phyloP scores from a whole-genome alignment of 2,888 invertebrate species.

The Calameuta pallipes region DNA sequence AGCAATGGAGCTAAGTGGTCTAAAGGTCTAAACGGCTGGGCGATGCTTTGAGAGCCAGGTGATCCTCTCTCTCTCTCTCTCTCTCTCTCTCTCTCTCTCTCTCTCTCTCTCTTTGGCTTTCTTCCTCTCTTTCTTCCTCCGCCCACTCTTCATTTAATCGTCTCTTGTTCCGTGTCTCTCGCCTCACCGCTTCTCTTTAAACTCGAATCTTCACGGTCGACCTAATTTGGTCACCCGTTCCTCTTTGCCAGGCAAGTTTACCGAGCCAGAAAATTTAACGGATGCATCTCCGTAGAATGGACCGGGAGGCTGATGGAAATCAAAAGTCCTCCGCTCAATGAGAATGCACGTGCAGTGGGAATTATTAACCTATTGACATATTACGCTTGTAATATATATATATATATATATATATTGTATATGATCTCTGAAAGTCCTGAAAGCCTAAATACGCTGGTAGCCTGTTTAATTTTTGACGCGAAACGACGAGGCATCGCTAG shows the following conservation, averaged over 20 bases:
- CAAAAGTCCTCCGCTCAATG: not conserved
- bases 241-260: not conserved
- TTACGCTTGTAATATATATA: not conserved
- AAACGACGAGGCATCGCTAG: not conserved
- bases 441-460: not conserved
- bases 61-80: not conserved
- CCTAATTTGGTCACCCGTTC: not conserved
- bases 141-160: conserved; percentile 9
- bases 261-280: not conserved
- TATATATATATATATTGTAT: not conserved
- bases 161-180: not conserved
- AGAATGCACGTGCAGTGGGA: not conserved
- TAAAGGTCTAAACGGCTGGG: conserved; percentile 19
- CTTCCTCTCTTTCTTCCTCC: not conserved
- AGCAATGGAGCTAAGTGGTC: conserved; percentile 21
- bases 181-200: not conserved
- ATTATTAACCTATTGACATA: not conserved
- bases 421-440: not conserved
- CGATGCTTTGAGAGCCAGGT: conserved; percentile 4
- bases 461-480: no score
- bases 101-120: conserved; percentile 3
- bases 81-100: not conserved
- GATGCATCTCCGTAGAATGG: not conserved
- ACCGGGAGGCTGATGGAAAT: not conserved
- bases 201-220: not conserved